Conservation (phyloP, 2,113 vertebrate genomes). For the Porphyrio hochstetteri region DNA sequence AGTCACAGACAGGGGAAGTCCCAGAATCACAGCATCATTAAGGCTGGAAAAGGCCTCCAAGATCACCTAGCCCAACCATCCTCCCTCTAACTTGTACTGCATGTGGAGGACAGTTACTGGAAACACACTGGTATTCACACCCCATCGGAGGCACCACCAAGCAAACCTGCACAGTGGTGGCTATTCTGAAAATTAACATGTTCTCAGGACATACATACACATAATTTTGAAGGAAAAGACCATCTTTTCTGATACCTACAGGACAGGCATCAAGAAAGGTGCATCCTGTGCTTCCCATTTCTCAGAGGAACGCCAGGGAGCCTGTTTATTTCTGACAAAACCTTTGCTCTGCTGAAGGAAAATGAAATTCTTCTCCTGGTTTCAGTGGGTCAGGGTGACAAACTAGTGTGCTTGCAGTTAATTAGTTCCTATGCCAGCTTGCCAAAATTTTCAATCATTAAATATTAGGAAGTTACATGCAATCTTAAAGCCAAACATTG, state of each 20-base stretch:
- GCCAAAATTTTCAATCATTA: not conserved
- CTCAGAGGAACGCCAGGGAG: not conserved
- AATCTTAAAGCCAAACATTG: not conserved
- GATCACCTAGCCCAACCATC: too few species aligned
- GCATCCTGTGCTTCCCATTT: not conserved
- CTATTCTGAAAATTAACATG: not conserved
- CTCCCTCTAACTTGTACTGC: not conserved
- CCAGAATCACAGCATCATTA: too few species aligned
- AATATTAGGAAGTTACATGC: not conserved
- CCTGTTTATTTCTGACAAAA: not conserved
- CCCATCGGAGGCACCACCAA: rapidly evolving
- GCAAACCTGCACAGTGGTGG: not conserved
- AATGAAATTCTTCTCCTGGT: not conserved
- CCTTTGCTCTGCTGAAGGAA: not conserved
- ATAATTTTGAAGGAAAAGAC: not conserved
- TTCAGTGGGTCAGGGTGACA: not conserved
- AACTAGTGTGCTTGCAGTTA: not conserved
- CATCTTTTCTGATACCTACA: not conserved
- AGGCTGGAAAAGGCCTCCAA: too few species aligned
- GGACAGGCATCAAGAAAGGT: not conserved
- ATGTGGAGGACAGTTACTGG: not conserved
- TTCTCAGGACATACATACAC: rapidly evolving
- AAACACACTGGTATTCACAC: not conserved
- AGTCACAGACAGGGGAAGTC: not conserved
- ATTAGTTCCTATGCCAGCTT: not conserved